These are phyloP conservation scores for Drosophila bunnanda DNA, from an alignment of 2,888 invertebrate genomes.

Conservation along the genomic window DNA sequence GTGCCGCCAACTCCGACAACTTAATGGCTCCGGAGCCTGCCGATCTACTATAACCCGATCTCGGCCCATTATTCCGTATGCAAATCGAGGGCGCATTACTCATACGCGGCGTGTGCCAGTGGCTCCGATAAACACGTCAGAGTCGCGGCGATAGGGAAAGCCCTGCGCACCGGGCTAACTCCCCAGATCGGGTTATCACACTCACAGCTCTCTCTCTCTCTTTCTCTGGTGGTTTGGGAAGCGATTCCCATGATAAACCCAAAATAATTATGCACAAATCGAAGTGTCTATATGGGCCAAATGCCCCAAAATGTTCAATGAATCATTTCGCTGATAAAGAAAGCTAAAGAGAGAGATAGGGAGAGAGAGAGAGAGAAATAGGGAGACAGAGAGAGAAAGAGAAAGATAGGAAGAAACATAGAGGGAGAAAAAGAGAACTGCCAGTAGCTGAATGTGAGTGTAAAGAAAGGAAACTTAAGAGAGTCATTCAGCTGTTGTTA, in stretches of 20 bases:
- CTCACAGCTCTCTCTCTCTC: background rate
- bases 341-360: background rate
- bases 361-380: background rate
- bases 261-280: conserved; percentile 1
- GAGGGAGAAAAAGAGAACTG: background rate
- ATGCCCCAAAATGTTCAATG: conserved; percentile 14
- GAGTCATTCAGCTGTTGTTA: background rate
- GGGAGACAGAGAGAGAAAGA: background rate
- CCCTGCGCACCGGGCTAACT: conserved; percentile 14
- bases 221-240: background rate
- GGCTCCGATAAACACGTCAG: conserved; percentile 12
- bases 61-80: conserved; percentile 3
- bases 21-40: conserved; percentile 52
- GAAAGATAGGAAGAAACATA: too few species aligned
- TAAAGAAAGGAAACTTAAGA: background rate
- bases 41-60: conserved; percentile 22
- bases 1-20: conserved; percentile 62
- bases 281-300: conserved; percentile 1
- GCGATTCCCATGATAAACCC: background rate
- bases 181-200: conserved; percentile 4
- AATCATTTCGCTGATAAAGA: conserved; percentile 19
- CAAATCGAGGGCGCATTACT: conserved; percentile 47
- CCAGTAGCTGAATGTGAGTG: background rate
- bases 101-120: conserved; percentile 54
- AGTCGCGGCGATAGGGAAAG: conserved; percentile 16